phyloP scores from a whole-genome alignment of 1,140 invertebrate species.

The Ips nitidus region DNA sequence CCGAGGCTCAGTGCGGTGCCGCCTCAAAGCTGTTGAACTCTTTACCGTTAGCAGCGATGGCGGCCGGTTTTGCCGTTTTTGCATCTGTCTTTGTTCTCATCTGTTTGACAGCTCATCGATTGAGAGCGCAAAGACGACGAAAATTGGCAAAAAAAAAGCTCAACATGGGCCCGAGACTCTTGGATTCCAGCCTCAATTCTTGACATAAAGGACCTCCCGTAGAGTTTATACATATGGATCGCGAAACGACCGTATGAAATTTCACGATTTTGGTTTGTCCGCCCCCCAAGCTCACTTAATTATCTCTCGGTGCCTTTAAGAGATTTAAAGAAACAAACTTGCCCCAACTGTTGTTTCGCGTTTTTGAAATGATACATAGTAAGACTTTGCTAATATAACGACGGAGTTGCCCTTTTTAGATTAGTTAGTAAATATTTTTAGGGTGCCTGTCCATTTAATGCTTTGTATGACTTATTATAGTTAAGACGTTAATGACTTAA shows the following conservation, averaged over 20 bases:
- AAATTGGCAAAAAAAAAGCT: conserved; percentile 60
- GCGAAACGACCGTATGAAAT: conserved; percentile 81
- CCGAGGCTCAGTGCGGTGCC: conserved; percentile 68
- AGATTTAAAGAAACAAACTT: conserved; percentile 40
- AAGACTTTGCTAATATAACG: too few relatives aligned
- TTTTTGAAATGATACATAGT: too few relatives aligned
- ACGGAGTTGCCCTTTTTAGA: too few relatives aligned
- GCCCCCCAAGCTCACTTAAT: conserved; percentile 52
- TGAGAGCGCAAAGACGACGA: conserved; percentile 49
- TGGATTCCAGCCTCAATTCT: conserved; percentile 58
- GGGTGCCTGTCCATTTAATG: too few relatives aligned
- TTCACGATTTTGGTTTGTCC: conserved; percentile 46
- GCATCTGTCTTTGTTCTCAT: conserved; percentile 59
- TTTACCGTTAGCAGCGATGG: conserved; percentile 57
- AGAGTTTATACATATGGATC: conserved; percentile 86
- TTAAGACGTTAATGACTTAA: too few relatives aligned
- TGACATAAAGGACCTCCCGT: conserved; percentile 84
- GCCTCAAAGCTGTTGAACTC: conserved; percentile 50
- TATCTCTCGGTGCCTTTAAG: conserved; percentile 49
- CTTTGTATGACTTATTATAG: too few relatives aligned
- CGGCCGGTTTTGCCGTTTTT: conserved; percentile 58
- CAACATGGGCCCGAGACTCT: conserved; percentile 50
- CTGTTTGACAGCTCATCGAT: conserved; percentile 52
- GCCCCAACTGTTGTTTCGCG: neutral
- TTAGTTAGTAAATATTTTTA: too few relatives aligned